phyloP scores from a whole-genome alignment of 2,888 invertebrate species.

The Tetragnatha montana region DNA sequence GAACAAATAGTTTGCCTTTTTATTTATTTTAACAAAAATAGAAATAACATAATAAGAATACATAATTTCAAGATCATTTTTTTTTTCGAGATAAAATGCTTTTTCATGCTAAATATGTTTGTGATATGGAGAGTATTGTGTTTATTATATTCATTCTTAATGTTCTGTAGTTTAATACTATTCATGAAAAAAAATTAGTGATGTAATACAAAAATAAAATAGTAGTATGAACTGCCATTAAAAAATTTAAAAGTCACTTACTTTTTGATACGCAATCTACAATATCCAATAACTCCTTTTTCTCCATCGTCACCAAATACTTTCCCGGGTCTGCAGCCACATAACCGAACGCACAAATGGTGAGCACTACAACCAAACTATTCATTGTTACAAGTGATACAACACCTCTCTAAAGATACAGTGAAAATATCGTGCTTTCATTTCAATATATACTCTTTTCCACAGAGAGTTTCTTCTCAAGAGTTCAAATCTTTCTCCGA shows the following conservation, averaged over 20 bases:
- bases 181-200: no score
- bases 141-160: not conserved
- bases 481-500: no score
- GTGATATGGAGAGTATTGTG: not conserved
- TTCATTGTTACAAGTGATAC: not conserved
- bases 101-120: no score
- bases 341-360: not conserved
- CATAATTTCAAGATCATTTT: not conserved
- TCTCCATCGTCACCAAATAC: conserved; percentile 60
- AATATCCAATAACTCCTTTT: conserved; percentile 56
- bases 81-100: no score
- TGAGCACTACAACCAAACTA: not conserved
- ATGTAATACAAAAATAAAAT: not conserved
- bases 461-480: no score
- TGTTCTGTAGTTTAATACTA: no score
- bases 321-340: conserved; percentile 22
- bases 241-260: conserved; percentile 29
- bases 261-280: conserved; percentile 60
- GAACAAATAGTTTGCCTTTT: not conserved
- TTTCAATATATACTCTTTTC: no score
- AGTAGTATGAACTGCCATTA: not conserved
- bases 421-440: no score
- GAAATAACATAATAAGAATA: not conserved
- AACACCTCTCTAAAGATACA: no score
- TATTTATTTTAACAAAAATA: no score